A percentile compares a stretch with the other conserved stretches of the same genome.
Evolutionary conservation across 2,113 vertebrate genomes (phyloP).

Genomic region (Meles meles): DNA sequence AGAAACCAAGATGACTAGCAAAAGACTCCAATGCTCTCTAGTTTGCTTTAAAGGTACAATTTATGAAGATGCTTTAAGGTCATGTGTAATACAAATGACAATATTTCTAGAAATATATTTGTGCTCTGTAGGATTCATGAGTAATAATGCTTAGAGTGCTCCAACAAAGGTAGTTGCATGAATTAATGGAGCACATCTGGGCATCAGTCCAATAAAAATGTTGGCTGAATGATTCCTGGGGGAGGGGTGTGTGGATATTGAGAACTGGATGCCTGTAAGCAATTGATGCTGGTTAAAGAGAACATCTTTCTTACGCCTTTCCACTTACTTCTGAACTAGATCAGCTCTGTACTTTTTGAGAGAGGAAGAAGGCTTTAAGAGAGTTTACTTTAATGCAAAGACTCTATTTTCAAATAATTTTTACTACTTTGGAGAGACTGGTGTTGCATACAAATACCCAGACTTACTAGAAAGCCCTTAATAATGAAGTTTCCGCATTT

Average conservation of each 20-base stretch:
- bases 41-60: slow-evolving; percentile 33
- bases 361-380: slow-evolving; percentile 23
- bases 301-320: background rate
- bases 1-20: background rate
- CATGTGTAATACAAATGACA: slow-evolving; percentile 46
- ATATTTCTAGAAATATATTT: slow-evolving; percentile 43
- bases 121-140: slow-evolving; percentile 35
- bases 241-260: background rate
- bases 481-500: background rate
- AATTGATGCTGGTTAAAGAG: background rate
- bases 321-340: background rate
- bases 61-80: slow-evolving; percentile 41
- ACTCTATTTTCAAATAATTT: background rate
- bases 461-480: background rate
- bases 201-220: slow-evolving; percentile 63
- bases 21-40: background rate
- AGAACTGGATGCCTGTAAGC: slow-evolving; percentile 38
- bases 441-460: background rate
- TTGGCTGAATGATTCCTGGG: slow-evolving; percentile 47
- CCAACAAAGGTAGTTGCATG: slow-evolving; percentile 63
- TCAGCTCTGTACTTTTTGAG: background rate
- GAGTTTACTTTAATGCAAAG: background rate
- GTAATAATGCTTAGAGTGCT: slow-evolving; percentile 60
- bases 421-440: background rate
- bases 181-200: slow-evolving; percentile 65